A percentile compares a stretch with the other conserved stretches of the same genome.
Evolutionary conservation across 1,140 invertebrate genomes (phyloP).

Genomic region (Neodiprion lecontei): DNA sequence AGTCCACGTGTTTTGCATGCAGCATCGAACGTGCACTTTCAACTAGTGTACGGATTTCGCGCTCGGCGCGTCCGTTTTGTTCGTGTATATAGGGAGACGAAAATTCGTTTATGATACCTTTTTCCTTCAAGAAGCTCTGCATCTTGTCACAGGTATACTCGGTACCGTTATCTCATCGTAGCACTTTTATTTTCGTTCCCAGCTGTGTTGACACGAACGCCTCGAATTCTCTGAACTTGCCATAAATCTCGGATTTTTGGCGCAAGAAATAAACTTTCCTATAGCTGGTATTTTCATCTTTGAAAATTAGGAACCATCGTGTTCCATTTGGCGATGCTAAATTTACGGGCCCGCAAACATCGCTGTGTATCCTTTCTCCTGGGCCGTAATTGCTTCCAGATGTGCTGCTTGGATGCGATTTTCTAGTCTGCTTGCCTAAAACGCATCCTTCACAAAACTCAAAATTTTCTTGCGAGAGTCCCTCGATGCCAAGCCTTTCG

Average conservation of each 20-base stretch:
- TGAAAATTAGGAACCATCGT: slow-evolving; percentile 37
- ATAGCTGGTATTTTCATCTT: slow-evolving; percentile 35
- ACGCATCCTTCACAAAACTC: slow-evolving; percentile 21
- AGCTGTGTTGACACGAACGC: slow-evolving; percentile 29
- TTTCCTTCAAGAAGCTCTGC: slow-evolving; percentile 11
- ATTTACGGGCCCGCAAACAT: slow-evolving; percentile 38
- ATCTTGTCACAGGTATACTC: slow-evolving; percentile 18
- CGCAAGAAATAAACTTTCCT: slow-evolving; percentile 26
- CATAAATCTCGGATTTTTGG: slow-evolving; percentile 10
- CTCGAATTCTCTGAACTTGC: slow-evolving; percentile 18
- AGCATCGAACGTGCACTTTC: slow-evolving; percentile 46
- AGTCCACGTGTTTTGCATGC: slow-evolving; percentile 33
- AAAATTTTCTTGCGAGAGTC: slow-evolving; percentile 17
- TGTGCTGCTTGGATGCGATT: slow-evolving; percentile 15
- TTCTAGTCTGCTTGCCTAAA: slow-evolving; percentile 27
- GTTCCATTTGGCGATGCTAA: slow-evolving; percentile 30
- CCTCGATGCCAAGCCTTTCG: slow-evolving; percentile 15
- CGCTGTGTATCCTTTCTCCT: slow-evolving; percentile 26
- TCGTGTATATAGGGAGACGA: slow-evolving; percentile 40
- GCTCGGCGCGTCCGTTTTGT: slow-evolving; percentile 44
- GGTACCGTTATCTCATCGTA: slow-evolving; percentile 35
- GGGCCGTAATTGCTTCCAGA: not conserved
- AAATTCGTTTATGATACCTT: slow-evolving; percentile 1
- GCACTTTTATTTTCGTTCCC: slow-evolving; percentile 22
- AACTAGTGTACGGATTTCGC: slow-evolving; percentile 36